phyloP scores from a whole-genome alignment of 2,113 vertebrate species.

The Paradisaea rubra region DNA sequence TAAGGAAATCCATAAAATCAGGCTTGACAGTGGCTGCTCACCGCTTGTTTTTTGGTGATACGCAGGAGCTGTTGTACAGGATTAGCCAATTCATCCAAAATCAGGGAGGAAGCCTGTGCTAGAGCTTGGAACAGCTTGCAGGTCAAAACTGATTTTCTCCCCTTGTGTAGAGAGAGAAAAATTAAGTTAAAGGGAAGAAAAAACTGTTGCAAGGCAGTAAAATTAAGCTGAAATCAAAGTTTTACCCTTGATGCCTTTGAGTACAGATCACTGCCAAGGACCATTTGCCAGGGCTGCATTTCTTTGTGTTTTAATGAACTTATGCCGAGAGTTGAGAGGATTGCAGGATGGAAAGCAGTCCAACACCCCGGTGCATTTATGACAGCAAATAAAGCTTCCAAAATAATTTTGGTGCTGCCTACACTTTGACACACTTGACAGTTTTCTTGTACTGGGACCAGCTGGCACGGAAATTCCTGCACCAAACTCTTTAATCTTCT shows the following conservation, averaged over 20 bases:
- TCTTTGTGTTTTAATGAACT: not conserved
- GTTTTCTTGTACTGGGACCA: not conserved
- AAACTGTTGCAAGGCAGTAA: not conserved
- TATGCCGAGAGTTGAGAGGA: not conserved
- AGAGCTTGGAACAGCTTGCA: not conserved
- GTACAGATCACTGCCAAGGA: not conserved
- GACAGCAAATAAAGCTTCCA: not conserved
- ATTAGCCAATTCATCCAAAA: not conserved
- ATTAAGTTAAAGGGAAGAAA: not conserved
- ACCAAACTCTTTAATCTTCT: not conserved
- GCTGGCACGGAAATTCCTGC: not conserved
- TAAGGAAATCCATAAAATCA: not conserved
- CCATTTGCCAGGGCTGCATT: not conserved
- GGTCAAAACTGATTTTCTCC: not conserved
- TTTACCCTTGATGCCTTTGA: not conserved
- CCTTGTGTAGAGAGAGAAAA: not conserved
- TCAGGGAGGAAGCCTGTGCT: not conserved
- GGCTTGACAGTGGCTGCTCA: not conserved
- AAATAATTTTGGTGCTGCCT: not conserved
- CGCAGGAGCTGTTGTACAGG: not conserved
- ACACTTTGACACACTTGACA: not conserved
- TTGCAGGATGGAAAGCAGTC: not conserved
- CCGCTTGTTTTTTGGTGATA: not conserved
- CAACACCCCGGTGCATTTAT: not conserved
- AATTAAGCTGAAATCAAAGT: not conserved